These are phyloP conservation scores for Thyatira batis DNA, from an alignment of 2,888 invertebrate genomes.

Conservation along the genomic window DNA sequence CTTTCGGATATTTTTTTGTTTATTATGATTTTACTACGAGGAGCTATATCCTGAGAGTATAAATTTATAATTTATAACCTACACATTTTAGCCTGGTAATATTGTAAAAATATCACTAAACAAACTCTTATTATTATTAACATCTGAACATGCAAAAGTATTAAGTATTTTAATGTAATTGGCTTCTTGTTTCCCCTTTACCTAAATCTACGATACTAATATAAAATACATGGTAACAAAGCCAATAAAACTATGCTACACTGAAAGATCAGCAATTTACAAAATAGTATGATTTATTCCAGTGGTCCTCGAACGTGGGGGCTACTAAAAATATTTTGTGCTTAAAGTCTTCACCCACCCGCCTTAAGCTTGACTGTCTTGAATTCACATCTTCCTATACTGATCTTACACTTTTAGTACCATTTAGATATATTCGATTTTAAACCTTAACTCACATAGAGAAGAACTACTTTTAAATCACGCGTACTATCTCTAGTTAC, in stretches of 20 bases:
- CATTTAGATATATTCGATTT: slow-evolving; percentile 38
- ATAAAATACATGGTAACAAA: not conserved
- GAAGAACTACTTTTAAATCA: slow-evolving; percentile 38
- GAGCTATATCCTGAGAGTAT: no score
- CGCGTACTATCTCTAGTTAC: slow-evolving; percentile 48
- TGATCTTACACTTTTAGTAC: slow-evolving; percentile 44
- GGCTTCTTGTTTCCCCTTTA: not conserved
- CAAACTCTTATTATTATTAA: no score
- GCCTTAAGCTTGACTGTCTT: slow-evolving; percentile 64
- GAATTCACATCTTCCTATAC: slow-evolving; percentile 66
- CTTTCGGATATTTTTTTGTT: slow-evolving; percentile 41
- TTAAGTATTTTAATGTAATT: no score
- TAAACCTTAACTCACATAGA: slow-evolving; percentile 36
- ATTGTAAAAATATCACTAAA: no score
- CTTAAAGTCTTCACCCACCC: slow-evolving; percentile 56
- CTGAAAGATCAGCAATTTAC: slow-evolving; percentile 13
- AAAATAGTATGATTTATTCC: slow-evolving; percentile 48
- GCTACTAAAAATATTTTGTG: slow-evolving; percentile 61
- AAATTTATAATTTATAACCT: no score
- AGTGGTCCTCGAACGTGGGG: slow-evolving; percentile 41
- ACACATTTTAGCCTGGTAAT: no score
- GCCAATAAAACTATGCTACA: slow-evolving; percentile 6
- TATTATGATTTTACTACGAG: slow-evolving; percentile 16
- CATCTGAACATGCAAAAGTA: no score
- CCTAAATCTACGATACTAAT: not conserved